Conservation (phyloP, 2,888 invertebrate genomes). For the Minunthozetes semirufus region DNA sequence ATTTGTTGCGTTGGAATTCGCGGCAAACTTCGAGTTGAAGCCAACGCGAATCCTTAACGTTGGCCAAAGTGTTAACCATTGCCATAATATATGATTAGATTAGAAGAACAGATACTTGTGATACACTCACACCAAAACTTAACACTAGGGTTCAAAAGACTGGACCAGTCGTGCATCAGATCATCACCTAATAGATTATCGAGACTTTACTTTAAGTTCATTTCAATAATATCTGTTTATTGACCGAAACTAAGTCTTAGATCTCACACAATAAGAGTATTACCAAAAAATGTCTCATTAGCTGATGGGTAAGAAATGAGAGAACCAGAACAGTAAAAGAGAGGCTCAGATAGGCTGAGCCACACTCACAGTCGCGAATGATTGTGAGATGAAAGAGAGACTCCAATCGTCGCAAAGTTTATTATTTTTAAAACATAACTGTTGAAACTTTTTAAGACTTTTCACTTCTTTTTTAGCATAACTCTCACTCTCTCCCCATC, state of each 20-base stretch:
- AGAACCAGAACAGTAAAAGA: no score
- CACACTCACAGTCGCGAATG: no score
- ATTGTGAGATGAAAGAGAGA: no score
- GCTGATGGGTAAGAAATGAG: no score
- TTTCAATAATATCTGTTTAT: neutral
- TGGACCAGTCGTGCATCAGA: conserved; percentile 22
- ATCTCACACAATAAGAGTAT: neutral
- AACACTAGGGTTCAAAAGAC: neutral
- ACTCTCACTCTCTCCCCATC: neutral
- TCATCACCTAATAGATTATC: neutral
- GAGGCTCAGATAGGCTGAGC: no score
- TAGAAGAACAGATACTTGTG: neutral
- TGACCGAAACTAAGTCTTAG: neutral
- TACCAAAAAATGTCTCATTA: no score
- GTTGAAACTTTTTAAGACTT: neutral
- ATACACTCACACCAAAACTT: no score
- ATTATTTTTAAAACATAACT: neutral
- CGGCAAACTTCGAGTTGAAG: conserved; percentile 89
- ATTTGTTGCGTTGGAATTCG: conserved; percentile 99
- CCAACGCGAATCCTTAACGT: conserved; percentile 99
- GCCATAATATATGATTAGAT: conserved; percentile 59
- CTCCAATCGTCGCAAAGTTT: neutral
- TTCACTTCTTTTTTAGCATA: neutral
- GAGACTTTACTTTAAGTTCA: conserved; percentile 7
- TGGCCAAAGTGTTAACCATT: conserved; percentile 85